Evolutionary conservation across 2,113 vertebrate species (phyloP), one percentile per base, ranked within the genome.

Genomic region (Serinus canaria): DNA sequence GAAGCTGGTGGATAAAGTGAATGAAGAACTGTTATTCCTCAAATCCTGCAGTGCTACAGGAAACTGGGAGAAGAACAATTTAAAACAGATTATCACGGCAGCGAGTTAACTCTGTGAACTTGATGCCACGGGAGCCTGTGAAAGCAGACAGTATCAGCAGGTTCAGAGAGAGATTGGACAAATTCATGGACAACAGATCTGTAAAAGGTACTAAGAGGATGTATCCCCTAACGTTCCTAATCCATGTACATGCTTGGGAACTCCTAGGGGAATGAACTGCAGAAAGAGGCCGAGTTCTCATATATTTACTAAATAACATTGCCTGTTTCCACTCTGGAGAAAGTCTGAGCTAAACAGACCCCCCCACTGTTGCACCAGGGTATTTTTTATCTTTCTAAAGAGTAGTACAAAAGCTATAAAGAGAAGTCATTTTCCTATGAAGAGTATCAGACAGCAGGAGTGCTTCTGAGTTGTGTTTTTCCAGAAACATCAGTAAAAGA

Each of bases 1-100:
- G 83, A 92, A 90, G 59, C 39, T 74, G 60, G 44, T 89, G 72
- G 80, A 83, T 88, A 88, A 94, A 93, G 68, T 49, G 79, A 88
- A 69, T 69, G 63, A 91, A 93, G 75, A 83, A 83, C 64, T 77
- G 63, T 88, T 95, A 80, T 50, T 92, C 35, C 50, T 90, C 72
- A 92, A 70, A 93, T 94, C 68, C 80, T 77, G 72, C 76, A 77
- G 47, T 62, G 76, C 90, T 80, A 59, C 41, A 77, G 88, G 88
- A 90, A 92, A 70, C 46, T n/a, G 35, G 56, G 50, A 88, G 84
- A 94, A 92, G 86, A 90, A 92, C 79, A 92, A 89, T 94, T 93
- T 93, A 62, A 89, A 94, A 83, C 88, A 94, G 84, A 92, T 92
- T 90, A 97, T 73, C 90, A 59, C 13, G 0, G 79, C 68, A 90